Base-by-base conservation (phyloP, 2,113 vertebrate genomes). In the Alaudala cheleensis region DNA sequence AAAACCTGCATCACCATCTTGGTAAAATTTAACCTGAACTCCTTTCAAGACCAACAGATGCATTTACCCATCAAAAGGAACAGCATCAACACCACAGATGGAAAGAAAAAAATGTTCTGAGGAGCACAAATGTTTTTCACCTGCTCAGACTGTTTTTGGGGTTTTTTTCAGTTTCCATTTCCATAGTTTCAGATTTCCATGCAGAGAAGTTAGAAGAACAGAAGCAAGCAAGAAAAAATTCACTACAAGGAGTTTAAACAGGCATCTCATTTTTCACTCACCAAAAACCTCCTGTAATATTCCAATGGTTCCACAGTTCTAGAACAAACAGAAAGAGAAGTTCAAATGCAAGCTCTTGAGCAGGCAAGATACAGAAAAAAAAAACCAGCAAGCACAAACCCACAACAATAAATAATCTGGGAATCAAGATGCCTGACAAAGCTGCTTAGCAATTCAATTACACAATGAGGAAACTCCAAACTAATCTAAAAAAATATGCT, bases 281-380 rank as follows among this genome's bases (percentile, higher is more conserved):
- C 99, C 98, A 99, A 95, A 97, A 99, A 99, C 70, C 98, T 99
- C 90, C 99, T 98, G 97, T 99, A 99, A 90, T 99, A 99, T 87
- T 99, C 99, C 97, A 99, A 33, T 5, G 99, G 99, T 77, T 99
- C 99, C 78, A 99, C 99, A 6, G 98, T 99, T 97, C 99, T 99
- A 87, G 77, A 98, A 97, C 8, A 93, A 78, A 93, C 0, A 85
- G 23, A 77, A 94, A 74, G 13, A 53, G 23, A 95, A 80, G 15
- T 69, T 95, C 37, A 90, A 23, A 49, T 13, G 10, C 29, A 87
- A 87, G 29, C 9, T 51, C 49, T 12, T 33, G 45, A 65, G 17
- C 0, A 81, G 5, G 14, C 7, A 71, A 91, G 13, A 86, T 8
- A 56, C 0, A 60, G 8, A 29, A 31, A 37, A 73, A 57, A 26